Conservation (phyloP, 2,888 invertebrate genomes). For the Dolichomitus sp. region DNA sequence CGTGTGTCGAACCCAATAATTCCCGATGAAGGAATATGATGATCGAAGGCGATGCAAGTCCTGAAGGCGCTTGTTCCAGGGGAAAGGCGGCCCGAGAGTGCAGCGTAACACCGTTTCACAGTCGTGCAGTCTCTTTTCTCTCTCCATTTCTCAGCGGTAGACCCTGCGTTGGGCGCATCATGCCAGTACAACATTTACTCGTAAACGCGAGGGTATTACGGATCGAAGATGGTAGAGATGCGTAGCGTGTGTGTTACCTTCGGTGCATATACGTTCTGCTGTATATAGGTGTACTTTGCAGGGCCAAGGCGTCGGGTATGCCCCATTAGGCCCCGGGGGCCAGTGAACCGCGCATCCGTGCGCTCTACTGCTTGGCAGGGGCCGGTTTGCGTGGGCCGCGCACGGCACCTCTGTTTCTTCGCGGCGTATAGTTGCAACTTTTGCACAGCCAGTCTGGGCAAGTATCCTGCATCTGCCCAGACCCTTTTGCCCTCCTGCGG, state of each 20-base stretch:
- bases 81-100: constrained; percentile 63
- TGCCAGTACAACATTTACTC: constrained; percentile 73
- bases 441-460: constrained; percentile 56
- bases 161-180: constrained; percentile 25
- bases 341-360: constrained; percentile 57
- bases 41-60: constrained; percentile 80
- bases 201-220: constrained; percentile 79
- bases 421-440: constrained; percentile 60
- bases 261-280: constrained; percentile 23
- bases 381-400: constrained; percentile 81
- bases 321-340: constrained; percentile 68
- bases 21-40: constrained; percentile 79
- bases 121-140: constrained; percentile 47
- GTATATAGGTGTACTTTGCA: constrained; percentile 25
- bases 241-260: constrained; percentile 37
- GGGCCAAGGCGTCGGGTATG: constrained; percentile 58
- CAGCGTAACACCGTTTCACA: constrained; percentile 23
- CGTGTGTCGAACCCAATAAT: constrained; percentile 77
- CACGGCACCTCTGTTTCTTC: constrained; percentile 79
- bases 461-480: constrained; percentile 67
- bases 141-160: constrained; percentile 9
- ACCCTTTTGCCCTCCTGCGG: constrained; percentile 66
- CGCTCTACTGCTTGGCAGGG: constrained; percentile 67
- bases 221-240: constrained; percentile 77
- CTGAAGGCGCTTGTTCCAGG: constrained; percentile 72